These are phyloP conservation scores for Cossypha heuglini DNA, from an alignment of 2,797 vertebrate species.

Conservation along the genomic window DNA sequence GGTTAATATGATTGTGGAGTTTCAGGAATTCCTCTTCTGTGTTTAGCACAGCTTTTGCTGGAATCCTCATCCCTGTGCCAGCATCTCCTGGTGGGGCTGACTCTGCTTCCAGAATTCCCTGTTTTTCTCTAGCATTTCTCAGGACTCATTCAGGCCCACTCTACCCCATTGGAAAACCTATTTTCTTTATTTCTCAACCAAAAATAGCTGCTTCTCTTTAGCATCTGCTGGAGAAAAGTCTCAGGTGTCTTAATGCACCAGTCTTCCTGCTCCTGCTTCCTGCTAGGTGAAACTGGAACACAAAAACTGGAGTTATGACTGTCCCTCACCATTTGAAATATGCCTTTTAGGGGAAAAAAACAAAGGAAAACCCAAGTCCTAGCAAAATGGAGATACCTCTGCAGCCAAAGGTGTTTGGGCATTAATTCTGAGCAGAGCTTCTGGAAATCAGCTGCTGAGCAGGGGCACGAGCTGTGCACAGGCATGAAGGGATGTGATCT, in stretches of 20 bases:
- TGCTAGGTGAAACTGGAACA: not conserved
- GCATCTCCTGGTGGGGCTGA: not conserved
- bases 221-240: not conserved
- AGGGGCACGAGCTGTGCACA: not conserved
- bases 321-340: not conserved
- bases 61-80: not conserved
- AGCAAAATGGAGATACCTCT: not conserved
- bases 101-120: not conserved
- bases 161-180: not conserved
- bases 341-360: not conserved
- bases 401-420: not conserved
- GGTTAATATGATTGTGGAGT: slow-evolving; percentile 24
- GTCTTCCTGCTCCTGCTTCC: not conserved
- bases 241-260: not conserved
- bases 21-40: not conserved
- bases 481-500: not conserved
- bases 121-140: not conserved
- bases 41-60: slow-evolving; percentile 9
- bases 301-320: not conserved
- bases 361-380: not conserved
- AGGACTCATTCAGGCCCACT: not conserved
- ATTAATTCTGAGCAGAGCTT: not conserved
- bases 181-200: not conserved
- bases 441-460: not conserved
- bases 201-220: slow-evolving; percentile 5